Percentiles rank a stretch among this genome's conserved stretches.
phyloP scores from a whole-genome alignment of 2,797 vertebrate species.

The Anniella stebbinsi region DNA sequence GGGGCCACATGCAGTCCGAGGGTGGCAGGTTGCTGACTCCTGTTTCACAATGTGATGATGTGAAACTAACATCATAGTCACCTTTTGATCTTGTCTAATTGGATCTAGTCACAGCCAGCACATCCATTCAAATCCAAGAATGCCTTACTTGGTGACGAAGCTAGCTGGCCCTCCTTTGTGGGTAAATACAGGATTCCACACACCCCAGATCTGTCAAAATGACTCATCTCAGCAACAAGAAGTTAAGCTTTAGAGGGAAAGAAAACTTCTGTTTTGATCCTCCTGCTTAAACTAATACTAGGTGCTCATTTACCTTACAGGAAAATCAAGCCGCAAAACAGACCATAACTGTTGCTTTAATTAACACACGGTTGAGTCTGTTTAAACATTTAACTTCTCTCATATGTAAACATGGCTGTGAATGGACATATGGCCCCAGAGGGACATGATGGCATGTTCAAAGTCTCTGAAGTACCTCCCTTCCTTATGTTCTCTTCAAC shows the following conservation, averaged over 20 bases:
- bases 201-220: neutral
- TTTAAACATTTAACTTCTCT: conserved; percentile 30
- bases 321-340: conserved; percentile 24
- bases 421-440: neutral
- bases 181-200: conserved; percentile 26
- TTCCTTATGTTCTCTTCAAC: conserved; percentile 18
- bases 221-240: conserved; percentile 20
- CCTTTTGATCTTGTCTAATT: neutral
- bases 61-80: neutral
- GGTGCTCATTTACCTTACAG: neutral
- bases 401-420: conserved; percentile 11
- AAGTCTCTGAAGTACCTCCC: neutral
- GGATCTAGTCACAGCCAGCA: neutral
- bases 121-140: conserved; percentile 8
- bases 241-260: conserved; percentile 11
- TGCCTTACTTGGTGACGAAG: neutral
- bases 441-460: conserved; percentile 1
- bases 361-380: neutral
- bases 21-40: neutral
- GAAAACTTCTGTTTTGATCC: conserved; percentile 8
- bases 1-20: too few species aligned
- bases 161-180: neutral
- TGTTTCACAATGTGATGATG: neutral
- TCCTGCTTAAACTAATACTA: conserved; percentile 2
- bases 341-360: conserved; percentile 22